Evolutionary conservation across 2,797 vertebrate species (phyloP).

Genomic region (Chloroceryle amazona): DNA sequence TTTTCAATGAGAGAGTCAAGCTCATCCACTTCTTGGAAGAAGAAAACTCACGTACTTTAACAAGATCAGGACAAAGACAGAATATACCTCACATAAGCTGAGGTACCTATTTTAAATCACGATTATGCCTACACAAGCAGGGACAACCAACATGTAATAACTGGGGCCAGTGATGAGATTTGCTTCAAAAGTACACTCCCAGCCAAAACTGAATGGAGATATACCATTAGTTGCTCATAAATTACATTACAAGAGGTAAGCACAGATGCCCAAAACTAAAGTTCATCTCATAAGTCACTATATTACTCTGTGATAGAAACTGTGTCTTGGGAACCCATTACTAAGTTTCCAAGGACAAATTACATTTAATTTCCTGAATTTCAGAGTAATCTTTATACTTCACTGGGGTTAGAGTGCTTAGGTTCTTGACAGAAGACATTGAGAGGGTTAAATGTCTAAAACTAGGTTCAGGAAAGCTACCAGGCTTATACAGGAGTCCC

Average conservation of each 20-base stretch:
- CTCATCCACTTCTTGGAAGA: background rate
- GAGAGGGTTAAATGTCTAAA: background rate
- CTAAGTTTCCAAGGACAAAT: background rate
- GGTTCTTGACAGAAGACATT: background rate
- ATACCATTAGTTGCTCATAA: background rate
- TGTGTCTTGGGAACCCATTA: background rate
- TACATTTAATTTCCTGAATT: background rate
- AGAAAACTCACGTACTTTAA: background rate
- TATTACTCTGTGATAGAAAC: background rate
- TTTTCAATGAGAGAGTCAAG: background rate
- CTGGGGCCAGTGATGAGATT: background rate
- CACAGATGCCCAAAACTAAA: background rate
- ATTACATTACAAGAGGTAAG: background rate
- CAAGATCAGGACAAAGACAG: background rate
- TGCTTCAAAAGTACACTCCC: background rate
- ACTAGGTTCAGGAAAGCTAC: background rate
- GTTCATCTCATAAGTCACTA: background rate
- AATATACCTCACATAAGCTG: background rate
- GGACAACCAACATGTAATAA: background rate
- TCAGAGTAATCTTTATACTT: background rate
- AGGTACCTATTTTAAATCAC: background rate
- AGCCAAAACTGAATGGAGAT: background rate
- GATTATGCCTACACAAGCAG: background rate
- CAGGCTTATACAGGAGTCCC: fast-evolving
- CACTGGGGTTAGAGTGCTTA: background rate